phyloP scores from a whole-genome alignment of 2,797 vertebrate species.

The Enteromius unitaeniatus region DNA sequence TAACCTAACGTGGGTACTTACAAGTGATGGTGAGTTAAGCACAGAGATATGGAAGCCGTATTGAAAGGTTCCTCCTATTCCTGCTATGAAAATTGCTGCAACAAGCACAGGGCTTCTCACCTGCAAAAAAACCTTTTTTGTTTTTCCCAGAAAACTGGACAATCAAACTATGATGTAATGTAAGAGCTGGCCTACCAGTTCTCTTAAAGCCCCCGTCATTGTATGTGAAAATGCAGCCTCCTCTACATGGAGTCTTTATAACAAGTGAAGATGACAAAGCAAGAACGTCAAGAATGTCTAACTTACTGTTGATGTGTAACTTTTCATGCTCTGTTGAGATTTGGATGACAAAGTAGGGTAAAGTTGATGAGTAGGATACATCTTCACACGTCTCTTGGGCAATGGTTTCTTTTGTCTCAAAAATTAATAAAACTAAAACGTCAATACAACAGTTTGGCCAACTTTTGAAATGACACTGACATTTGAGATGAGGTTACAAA shows the following conservation, averaged over 20 bases:
- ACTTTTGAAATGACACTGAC: not conserved
- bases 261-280: constrained; percentile 33
- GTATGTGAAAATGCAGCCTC: constrained; percentile 3
- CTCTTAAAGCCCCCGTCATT: constrained; percentile 64
- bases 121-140: constrained; percentile 65
- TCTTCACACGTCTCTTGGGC: not conserved
- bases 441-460: not conserved
- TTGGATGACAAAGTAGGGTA: constrained; percentile 21
- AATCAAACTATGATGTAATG: not conserved
- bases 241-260: not conserved
- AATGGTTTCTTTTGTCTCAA: not conserved
- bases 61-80: constrained; percentile 84
- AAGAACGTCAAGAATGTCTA: constrained; percentile 52
- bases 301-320: constrained; percentile 54
- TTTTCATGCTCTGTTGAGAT: constrained; percentile 67
- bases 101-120: constrained; percentile 72
- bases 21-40: constrained; percentile 80
- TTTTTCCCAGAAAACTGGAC: not conserved
- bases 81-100: constrained; percentile 73
- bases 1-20: constrained; percentile 67
- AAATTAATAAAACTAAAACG: not conserved
- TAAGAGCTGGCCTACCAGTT: constrained; percentile 66
- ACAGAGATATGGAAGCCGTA: constrained; percentile 81
- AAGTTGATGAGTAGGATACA: constrained; percentile 13
- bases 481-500: constrained; percentile 12